These are phyloP conservation scores for Patiria miniata DNA, from an alignment of 35 echinoderm and acorn worm species.

Conservation along the genomic window DNA sequence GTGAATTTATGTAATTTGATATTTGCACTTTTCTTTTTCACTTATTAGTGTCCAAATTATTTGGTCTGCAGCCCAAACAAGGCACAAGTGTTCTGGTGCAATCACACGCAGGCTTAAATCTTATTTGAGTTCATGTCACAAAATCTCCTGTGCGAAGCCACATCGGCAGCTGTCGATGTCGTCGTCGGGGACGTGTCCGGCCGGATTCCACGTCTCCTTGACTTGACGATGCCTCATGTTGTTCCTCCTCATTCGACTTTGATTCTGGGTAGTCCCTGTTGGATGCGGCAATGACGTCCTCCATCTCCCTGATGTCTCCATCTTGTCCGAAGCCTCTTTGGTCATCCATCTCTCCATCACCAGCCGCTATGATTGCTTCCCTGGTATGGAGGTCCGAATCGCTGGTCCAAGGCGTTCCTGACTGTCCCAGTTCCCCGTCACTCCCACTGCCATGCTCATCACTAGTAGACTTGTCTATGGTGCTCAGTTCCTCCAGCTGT, in stretches of 20 bases:
- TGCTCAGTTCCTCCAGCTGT: background rate
- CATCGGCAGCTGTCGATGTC: background rate
- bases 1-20: background rate
- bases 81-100: background rate
- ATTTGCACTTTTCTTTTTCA: background rate
- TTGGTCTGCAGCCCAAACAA: slow-evolving; percentile 6
- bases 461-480: background rate
- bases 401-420: background rate
- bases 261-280: background rate
- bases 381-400: background rate
- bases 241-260: background rate
- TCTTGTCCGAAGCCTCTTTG: too few species aligned
- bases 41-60: background rate
- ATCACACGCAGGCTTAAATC: background rate
- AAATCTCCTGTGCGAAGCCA: background rate
- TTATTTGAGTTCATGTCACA: background rate
- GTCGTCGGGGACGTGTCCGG: background rate
- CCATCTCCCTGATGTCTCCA: background rate
- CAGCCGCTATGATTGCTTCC: slow-evolving; percentile 5
- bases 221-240: background rate
- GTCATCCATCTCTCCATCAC: background rate
- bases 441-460: background rate
- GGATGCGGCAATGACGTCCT: background rate
- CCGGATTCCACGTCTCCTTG: background rate
- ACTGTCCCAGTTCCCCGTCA: too few species aligned